These are phyloP conservation scores for Schizopygopsis malacanthus DNA, from an alignment of 2,797 vertebrate species.

Conservation along the genomic window DNA sequence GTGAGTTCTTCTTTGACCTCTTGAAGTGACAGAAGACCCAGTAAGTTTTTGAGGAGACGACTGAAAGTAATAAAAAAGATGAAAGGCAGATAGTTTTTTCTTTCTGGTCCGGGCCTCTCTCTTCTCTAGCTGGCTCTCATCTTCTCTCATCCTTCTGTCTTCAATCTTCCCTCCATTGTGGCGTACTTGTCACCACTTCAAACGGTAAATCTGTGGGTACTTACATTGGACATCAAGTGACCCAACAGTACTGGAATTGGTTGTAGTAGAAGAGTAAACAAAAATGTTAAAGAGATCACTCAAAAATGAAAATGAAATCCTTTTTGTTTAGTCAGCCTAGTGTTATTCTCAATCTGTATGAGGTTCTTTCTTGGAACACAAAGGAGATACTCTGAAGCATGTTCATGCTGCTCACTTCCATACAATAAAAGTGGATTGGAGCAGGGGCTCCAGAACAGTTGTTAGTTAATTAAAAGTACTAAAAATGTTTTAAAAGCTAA, in stretches of 20 bases:
- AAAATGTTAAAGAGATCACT: not conserved
- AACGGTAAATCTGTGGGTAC: slow-evolving; percentile 51
- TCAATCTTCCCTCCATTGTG: slow-evolving; percentile 47
- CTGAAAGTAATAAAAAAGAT: slow-evolving; percentile 18
- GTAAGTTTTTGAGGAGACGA: slow-evolving; percentile 38
- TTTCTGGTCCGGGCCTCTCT: not conserved
- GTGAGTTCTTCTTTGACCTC: slow-evolving; percentile 17
- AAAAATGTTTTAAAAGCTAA: not conserved
- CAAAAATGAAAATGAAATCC: not conserved
- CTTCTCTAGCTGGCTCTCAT: not conserved
- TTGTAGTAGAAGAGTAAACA: slow-evolving; percentile 10
- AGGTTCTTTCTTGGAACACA: not conserved
- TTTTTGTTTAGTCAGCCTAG: not conserved
- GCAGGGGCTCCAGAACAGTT: not conserved
- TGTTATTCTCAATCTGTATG: not conserved
- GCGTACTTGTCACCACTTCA: slow-evolving; percentile 53
- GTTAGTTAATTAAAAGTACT: not conserved
- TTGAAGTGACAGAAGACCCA: slow-evolving; percentile 54
- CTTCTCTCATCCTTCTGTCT: slow-evolving; percentile 36
- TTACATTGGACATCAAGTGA: not conserved
- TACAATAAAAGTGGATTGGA: not conserved
- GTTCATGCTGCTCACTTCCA: not conserved
- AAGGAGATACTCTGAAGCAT: not conserved
- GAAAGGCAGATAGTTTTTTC: not conserved
- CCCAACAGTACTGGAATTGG: not conserved